Conservation (phyloP, 1,140 invertebrate species). For the Platyscapa corneri region DNA sequence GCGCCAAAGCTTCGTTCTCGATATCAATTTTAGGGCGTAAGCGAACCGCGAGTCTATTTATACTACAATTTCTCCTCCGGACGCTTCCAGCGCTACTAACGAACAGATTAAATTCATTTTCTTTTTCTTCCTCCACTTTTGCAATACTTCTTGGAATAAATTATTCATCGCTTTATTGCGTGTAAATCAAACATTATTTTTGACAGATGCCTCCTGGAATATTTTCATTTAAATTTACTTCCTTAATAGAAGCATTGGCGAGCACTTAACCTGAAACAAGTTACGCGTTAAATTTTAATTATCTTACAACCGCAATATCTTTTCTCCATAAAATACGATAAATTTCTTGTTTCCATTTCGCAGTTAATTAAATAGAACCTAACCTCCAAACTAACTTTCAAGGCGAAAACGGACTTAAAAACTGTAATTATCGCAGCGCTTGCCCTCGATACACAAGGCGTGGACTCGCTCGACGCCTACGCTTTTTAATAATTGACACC, state of each 20-base stretch:
- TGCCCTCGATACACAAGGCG: not conserved
- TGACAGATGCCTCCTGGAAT: not conserved
- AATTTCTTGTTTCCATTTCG: not conserved
- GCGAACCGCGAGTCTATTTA: too few relatives aligned
- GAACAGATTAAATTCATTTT: too few relatives aligned
- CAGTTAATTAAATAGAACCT: not conserved
- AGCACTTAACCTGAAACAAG: not conserved
- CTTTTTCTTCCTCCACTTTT: too few relatives aligned
- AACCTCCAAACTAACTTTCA: not conserved
- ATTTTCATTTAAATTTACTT: slow-evolving; percentile 3
- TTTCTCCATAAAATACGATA: not conserved
- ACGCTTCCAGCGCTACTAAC: too few relatives aligned
- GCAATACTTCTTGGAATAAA: too few relatives aligned
- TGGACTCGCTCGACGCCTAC: not conserved
- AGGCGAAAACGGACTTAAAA: not conserved
- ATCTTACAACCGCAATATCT: not conserved
- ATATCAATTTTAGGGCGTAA: too few relatives aligned
- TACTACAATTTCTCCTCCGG: too few relatives aligned
- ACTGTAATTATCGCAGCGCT: not conserved
- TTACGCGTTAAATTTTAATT: slow-evolving; percentile 3
- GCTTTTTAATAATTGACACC: not conserved
- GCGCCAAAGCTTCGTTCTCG: too few relatives aligned
- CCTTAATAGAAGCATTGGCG: not conserved
- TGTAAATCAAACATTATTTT: not conserved
- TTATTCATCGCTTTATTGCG: too few relatives aligned